A percentile compares a stretch with the other conserved stretches of the same genome.
These are phyloP conservation scores for Catocala nupta DNA, from an alignment of 2,888 invertebrate genomes.

Conservation along the genomic window DNA sequence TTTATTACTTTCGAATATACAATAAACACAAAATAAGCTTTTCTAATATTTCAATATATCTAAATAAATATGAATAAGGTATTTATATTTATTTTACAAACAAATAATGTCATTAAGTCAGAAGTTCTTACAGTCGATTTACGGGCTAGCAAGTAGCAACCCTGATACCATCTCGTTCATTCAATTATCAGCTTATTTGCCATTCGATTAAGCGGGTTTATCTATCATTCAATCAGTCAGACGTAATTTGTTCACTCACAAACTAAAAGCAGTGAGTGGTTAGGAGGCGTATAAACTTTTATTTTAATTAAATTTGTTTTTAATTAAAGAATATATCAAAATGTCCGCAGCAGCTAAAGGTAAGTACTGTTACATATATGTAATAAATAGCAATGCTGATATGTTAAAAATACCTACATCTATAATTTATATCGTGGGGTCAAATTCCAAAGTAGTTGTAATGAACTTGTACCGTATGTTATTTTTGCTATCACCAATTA, in stretches of 20 bases:
- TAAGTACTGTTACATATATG: conserved; percentile 44
- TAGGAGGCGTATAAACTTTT: conserved; percentile 17
- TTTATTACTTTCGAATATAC: too few relatives aligned
- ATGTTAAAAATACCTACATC: background rate
- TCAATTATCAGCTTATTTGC: conserved; percentile 44
- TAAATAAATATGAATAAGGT: too few relatives aligned
- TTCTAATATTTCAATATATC: too few relatives aligned
- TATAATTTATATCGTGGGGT: conserved; percentile 41
- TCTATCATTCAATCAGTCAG: conserved; percentile 32
- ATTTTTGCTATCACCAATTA: background rate
- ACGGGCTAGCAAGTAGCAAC: conserved; percentile 16
- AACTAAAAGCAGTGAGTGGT: conserved; percentile 34
- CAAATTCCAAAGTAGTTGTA: conserved; percentile 56
- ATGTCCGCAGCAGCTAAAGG: conserved; percentile 83
- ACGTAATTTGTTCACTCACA: conserved; percentile 40
- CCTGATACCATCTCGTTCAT: conserved; percentile 23
- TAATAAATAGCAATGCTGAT: background rate
- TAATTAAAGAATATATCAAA: conserved; percentile 28
- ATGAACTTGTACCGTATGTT: conserved; percentile 5
- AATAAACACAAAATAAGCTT: too few relatives aligned
- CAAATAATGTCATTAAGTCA: too few relatives aligned
- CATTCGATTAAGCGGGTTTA: conserved; percentile 40
- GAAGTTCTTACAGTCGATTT: too few relatives aligned
- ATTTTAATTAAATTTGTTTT: background rate
- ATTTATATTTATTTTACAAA: too few relatives aligned